Conservation (phyloP, 1,140 invertebrate species). For the Pseudobourletiella spinata region DNA sequence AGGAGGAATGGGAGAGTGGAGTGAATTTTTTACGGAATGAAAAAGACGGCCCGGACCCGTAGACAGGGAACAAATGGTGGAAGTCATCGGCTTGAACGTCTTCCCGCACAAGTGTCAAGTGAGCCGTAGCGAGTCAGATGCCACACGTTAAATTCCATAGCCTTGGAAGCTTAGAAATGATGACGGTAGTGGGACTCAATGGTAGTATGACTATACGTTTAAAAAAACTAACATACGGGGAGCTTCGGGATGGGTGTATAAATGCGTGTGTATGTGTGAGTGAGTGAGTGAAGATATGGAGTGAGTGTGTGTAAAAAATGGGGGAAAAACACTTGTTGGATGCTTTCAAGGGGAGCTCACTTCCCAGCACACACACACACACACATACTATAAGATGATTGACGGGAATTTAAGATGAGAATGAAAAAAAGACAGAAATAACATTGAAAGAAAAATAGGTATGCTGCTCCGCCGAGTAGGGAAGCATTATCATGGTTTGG, state of each 20-base stretch:
- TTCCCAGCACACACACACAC: no score
- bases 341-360: not conserved
- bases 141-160: no score
- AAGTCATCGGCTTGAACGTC: constrained; percentile 14
- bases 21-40: not conserved
- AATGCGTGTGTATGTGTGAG: no score
- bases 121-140: no score
- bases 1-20: not conserved
- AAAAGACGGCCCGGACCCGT: not conserved
- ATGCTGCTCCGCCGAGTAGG: not conserved
- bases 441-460: constrained; percentile 15
- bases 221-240: no score
- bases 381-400: constrained; percentile 28
- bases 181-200: no score
- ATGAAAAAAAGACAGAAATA: constrained; percentile 24
- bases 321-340: constrained; percentile 15
- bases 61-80: constrained; percentile 26
- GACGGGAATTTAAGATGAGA: constrained; percentile 28
- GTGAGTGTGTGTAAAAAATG: constrained; percentile 4
- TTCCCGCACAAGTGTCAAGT: not conserved
- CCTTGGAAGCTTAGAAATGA: no score
- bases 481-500: constrained; percentile 20
- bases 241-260: no score
- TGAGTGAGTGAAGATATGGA: no score
- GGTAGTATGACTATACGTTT: no score